Evolutionary conservation across 1,140 invertebrate species (phyloP).

Genomic region (Eumeta japonica): DNA sequence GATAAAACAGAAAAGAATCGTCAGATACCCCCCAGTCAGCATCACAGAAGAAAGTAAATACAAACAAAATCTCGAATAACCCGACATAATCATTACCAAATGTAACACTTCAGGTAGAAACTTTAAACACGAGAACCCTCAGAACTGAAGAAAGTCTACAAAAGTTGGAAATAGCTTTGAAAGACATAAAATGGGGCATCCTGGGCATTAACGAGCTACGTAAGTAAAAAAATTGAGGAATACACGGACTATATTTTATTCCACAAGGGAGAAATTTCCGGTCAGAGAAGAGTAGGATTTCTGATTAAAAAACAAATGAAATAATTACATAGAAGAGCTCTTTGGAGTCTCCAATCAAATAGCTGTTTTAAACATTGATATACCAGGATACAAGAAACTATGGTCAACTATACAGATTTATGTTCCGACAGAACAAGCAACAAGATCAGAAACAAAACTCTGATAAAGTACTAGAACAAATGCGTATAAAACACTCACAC

Average conservation of each 20-base stretch:
- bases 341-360: slow-evolving; percentile 11
- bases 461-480: no score
- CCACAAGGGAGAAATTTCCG: slow-evolving; percentile 9
- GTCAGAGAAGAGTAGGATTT: no score
- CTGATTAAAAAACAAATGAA: slow-evolving; percentile 8
- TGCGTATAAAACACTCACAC: no score
- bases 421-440: slow-evolving; percentile 8
- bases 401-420: slow-evolving; percentile 11
- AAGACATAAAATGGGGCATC: slow-evolving; percentile 15
- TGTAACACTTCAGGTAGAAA: no score
- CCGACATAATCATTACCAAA: no score
- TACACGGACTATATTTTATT: slow-evolving; percentile 9
- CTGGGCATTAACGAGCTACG: slow-evolving; percentile 12
- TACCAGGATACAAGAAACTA: no score
- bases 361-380: slow-evolving; percentile 8
- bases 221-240: slow-evolving; percentile 14
- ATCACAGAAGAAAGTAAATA: slow-evolving; percentile 7
- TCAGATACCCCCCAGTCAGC: slow-evolving; percentile 6
- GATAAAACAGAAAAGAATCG: slow-evolving; percentile 9
- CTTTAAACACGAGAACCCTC: slow-evolving; percentile 9
- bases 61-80: slow-evolving; percentile 2
- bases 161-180: slow-evolving; percentile 15
- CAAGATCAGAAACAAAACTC: no score
- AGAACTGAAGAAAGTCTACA: slow-evolving; percentile 10
- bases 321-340: slow-evolving; percentile 8